Conservation (phyloP, 1,140 invertebrate species). For the Vollenhovia emeryi region DNA sequence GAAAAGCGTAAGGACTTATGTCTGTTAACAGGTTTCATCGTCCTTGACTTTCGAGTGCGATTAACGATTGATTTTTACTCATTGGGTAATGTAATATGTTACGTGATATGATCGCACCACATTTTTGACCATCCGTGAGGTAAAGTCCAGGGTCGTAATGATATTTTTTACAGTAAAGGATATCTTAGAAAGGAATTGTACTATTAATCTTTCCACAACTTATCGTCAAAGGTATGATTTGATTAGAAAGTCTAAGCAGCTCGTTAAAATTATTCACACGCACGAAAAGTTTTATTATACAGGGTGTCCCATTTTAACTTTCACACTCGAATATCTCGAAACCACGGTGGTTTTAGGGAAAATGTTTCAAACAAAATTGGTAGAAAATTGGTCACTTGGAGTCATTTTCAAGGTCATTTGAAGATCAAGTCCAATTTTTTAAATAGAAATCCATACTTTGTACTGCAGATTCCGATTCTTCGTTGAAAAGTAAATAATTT, state of each 20-base stretch:
- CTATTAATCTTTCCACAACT: background rate
- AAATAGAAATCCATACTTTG: too few relatives aligned
- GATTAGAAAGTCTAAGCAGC: slow-evolving; percentile 13
- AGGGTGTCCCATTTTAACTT: too few relatives aligned
- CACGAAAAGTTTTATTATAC: background rate
- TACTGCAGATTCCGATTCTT: too few relatives aligned
- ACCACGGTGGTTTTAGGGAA: too few relatives aligned
- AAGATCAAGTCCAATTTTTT: too few relatives aligned
- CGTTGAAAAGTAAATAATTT: too few relatives aligned
- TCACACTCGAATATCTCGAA: too few relatives aligned
- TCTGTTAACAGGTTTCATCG: slow-evolving; percentile 43
- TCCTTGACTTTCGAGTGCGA: slow-evolving; percentile 37
- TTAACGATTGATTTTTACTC: slow-evolving; percentile 35
- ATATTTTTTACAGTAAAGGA: slow-evolving; percentile 13
- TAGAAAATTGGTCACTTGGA: too few relatives aligned
- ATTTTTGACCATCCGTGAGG: background rate
- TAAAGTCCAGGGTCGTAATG: background rate
- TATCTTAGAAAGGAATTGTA: background rate
- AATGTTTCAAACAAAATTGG: too few relatives aligned
- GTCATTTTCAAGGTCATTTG: too few relatives aligned
- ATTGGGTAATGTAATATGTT: slow-evolving; percentile 4
- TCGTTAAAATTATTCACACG: background rate
- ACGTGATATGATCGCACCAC: background rate
- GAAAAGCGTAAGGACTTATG: slow-evolving; percentile 1
- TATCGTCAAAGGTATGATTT: background rate